Conservation (phyloP, 2,797 vertebrate genomes). For the Harpagifer antarcticus region DNA sequence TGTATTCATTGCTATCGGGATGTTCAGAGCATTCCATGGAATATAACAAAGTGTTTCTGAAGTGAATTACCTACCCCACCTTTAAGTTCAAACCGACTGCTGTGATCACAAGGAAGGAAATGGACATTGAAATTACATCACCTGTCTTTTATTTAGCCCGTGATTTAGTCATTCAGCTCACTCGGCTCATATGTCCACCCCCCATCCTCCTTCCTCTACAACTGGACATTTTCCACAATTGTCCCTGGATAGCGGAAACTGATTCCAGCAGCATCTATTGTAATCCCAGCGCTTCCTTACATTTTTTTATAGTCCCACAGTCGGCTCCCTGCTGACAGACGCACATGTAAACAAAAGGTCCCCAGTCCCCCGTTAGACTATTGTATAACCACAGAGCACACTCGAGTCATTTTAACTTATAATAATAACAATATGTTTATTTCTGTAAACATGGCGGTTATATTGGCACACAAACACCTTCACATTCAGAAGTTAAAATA, state of each 20-base stretch:
- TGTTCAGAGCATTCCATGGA: too few relatives aligned
- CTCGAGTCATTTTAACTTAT: conserved; percentile 30
- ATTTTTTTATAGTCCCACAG: conserved; percentile 47
- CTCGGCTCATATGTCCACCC: conserved; percentile 21
- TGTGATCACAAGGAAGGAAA: conserved; percentile 25
- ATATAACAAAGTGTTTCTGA: too few relatives aligned
- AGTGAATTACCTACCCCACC: too few relatives aligned
- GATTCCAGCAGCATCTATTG: conserved; percentile 65
- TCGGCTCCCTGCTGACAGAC: conserved; percentile 57
- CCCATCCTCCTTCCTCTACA: neutral
- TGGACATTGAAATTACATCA: conserved; percentile 69
- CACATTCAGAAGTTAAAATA: conserved; percentile 77
- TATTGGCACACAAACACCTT: conserved; percentile 72
- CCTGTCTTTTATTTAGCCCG: conserved; percentile 55
- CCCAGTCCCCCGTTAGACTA: conserved; percentile 7
- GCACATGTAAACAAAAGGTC: conserved; percentile 57
- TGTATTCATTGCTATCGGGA: too few relatives aligned
- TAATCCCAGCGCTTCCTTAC: conserved; percentile 35
- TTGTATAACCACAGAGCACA: conserved; percentile 43
- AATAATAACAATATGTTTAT: conserved; percentile 72
- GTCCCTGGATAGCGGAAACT: conserved; percentile 30
- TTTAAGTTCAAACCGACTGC: neutral
- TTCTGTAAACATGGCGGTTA: conserved; percentile 76
- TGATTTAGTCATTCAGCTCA: conserved; percentile 21
- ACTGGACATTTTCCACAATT: conserved; percentile 25